Evolutionary conservation across 2,888 invertebrate genomes (phyloP).

Genomic region (Ennomos quercinarius): DNA sequence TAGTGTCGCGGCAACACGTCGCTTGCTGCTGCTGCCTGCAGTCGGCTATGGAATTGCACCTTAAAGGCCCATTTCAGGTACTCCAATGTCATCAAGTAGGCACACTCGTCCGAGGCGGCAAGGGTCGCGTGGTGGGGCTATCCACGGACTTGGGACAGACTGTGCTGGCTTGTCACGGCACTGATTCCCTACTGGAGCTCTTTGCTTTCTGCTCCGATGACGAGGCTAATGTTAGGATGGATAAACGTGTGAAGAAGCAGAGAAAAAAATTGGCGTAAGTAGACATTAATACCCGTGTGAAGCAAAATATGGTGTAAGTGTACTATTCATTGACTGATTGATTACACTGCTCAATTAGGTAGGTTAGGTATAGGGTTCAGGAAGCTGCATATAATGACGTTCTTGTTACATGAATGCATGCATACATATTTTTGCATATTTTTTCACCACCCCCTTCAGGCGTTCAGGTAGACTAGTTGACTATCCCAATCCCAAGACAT

Average conservation of each 20-base stretch:
- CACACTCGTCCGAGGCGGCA: conserved; percentile 90
- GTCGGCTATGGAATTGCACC: no score
- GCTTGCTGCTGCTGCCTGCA: no score
- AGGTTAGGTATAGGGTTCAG: no score
- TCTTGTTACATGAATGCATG: no score
- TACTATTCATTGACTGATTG: background rate
- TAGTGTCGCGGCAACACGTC: no score
- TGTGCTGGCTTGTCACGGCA: conserved; percentile 93
- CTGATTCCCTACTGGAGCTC: conserved; percentile 92
- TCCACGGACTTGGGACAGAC: conserved; percentile 89
- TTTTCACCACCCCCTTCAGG: no score
- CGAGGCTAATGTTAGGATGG: conserved; percentile 88
- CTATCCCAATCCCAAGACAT: no score
- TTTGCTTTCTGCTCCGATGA: conserved; percentile 92
- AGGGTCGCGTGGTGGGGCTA: conserved; percentile 92
- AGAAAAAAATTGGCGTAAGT: conserved; percentile 84
- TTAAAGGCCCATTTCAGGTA: conserved; percentile 51
- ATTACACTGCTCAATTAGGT: no score
- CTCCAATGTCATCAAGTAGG: conserved; percentile 92
- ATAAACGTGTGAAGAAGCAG: conserved; percentile 92
- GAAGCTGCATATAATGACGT: background rate
- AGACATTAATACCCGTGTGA: no score
- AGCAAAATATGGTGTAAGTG: no score
- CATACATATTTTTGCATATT: no score
- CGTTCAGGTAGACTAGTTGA: no score